phyloP scores from a whole-genome alignment of 2,888 invertebrate species.

The Slavum lentiscoides region DNA sequence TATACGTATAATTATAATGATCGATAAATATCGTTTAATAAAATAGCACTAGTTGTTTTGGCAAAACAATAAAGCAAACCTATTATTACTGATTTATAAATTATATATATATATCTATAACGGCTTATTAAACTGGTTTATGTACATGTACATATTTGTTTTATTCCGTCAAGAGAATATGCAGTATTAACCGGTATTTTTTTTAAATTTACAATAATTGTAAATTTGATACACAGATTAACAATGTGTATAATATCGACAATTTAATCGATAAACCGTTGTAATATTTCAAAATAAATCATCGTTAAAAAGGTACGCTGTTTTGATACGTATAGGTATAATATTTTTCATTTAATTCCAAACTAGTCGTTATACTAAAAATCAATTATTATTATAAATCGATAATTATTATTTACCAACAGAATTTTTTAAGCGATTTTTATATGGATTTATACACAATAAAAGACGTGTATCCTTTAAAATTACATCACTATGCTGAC shows the following conservation, averaged over 20 bases:
- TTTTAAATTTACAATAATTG: neutral
- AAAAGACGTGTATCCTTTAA: too few species aligned
- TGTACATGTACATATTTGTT: too few species aligned
- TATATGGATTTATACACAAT: too few species aligned
- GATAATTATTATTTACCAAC: too few species aligned
- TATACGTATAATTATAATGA: neutral
- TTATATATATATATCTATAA: neutral
- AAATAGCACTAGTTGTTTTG: slow-evolving; percentile 17
- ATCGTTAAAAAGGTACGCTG: neutral
- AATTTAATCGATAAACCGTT: neutral
- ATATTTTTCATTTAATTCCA: neutral
- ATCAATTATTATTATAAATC: too few species aligned
- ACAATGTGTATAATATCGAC: too few species aligned
- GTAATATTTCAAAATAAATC: neutral
- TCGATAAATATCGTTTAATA: neutral
- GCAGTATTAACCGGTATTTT: neutral
- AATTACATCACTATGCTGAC: too few species aligned
- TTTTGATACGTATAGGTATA: neutral
- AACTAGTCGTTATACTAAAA: too few species aligned
- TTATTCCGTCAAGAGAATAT: neutral
- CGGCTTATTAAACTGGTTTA: slow-evolving; percentile 5
- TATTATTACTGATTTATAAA: slow-evolving; percentile 12
- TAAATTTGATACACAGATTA: neutral
- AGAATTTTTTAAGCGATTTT: too few species aligned
- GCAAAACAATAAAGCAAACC: neutral